Percentiles rank a stretch among this genome's conserved stretches.
These are phyloP conservation scores for Epinephelus lanceolatus DNA, from an alignment of 2,113 vertebrate genomes.

Conservation along the genomic window DNA sequence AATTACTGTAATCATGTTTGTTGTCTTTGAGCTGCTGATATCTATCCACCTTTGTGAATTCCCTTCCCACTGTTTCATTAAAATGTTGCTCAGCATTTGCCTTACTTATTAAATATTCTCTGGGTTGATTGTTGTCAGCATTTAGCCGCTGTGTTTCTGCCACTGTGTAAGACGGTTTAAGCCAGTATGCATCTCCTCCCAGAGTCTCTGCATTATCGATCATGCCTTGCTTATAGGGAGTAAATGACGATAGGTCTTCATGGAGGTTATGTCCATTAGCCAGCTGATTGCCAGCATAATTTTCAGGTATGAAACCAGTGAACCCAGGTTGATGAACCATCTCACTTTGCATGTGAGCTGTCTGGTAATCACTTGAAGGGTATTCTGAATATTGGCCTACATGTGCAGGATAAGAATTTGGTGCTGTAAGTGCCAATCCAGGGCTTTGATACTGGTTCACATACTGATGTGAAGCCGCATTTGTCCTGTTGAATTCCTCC, in stretches of 20 bases:
- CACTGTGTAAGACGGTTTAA: constrained; percentile 37
- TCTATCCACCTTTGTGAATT: constrained; percentile 55
- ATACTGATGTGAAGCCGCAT: constrained; percentile 40
- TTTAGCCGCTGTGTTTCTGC: constrained; percentile 49
- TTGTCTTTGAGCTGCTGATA: constrained; percentile 65
- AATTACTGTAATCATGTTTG: constrained; percentile 63
- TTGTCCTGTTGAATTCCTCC: constrained; percentile 40
- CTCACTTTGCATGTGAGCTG: constrained; percentile 68
- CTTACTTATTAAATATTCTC: constrained; percentile 62
- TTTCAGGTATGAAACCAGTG: constrained; percentile 64
- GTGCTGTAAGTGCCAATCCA: constrained; percentile 31
- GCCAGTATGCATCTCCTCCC: constrained; percentile 33
- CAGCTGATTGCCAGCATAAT: constrained; percentile 52
- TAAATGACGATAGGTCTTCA: constrained; percentile 62
- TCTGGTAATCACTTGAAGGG: constrained; percentile 66
- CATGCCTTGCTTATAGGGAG: constrained; percentile 49
- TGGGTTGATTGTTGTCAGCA: constrained; percentile 57
- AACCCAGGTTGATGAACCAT: constrained; percentile 58
- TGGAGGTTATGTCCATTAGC: constrained; percentile 71
- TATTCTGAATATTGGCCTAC: constrained; percentile 50
- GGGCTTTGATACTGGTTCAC: constrained; percentile 51
- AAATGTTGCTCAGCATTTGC: constrained; percentile 59
- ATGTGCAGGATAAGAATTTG: constrained; percentile 43
- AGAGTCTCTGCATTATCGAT: constrained; percentile 31
- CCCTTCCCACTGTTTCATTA: constrained; percentile 65